Evolutionary conservation across 2,888 invertebrate genomes (phyloP).

Genomic region (Spialia ferax): DNA sequence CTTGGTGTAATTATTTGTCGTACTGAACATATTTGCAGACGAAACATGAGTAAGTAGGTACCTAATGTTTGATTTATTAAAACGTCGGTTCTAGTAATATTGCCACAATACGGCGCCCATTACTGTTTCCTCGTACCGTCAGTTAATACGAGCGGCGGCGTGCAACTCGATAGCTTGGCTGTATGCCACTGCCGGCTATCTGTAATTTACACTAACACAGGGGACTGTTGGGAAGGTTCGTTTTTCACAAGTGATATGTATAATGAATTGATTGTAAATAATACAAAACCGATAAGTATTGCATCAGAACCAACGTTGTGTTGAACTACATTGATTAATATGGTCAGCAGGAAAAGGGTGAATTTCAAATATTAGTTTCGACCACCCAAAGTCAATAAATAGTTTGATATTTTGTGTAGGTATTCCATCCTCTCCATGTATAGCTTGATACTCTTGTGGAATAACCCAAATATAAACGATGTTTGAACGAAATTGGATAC

Average conservation of each 20-base stretch:
- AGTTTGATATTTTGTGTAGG: too few relatives aligned
- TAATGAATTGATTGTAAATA: background rate
- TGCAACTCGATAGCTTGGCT: conserved; percentile 36
- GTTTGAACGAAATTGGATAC: too few relatives aligned
- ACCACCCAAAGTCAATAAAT: too few relatives aligned
- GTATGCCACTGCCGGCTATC: conserved; percentile 32
- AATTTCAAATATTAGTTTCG: too few relatives aligned
- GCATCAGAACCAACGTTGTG: too few relatives aligned
- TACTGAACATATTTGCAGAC: conserved; percentile 5
- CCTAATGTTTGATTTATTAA: conserved; percentile 32
- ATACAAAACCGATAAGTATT: too few relatives aligned
- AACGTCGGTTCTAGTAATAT: conserved; percentile 20
- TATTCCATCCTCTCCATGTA: too few relatives aligned
- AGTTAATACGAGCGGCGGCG: conserved; percentile 28
- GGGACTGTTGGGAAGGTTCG: background rate
- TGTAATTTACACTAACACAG: conserved; percentile 23
- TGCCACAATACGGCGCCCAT: conserved; percentile 29
- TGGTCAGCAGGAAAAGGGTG: too few relatives aligned
- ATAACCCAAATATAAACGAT: too few relatives aligned
- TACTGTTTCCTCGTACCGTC: conserved; percentile 34
- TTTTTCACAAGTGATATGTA: background rate
- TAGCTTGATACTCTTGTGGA: too few relatives aligned
- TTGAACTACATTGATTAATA: too few relatives aligned
- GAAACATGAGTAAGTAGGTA: background rate
- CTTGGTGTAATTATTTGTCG: background rate